Evolutionary conservation across 2,888 invertebrate species (phyloP).

Genomic region (Adelognathus sp.): DNA sequence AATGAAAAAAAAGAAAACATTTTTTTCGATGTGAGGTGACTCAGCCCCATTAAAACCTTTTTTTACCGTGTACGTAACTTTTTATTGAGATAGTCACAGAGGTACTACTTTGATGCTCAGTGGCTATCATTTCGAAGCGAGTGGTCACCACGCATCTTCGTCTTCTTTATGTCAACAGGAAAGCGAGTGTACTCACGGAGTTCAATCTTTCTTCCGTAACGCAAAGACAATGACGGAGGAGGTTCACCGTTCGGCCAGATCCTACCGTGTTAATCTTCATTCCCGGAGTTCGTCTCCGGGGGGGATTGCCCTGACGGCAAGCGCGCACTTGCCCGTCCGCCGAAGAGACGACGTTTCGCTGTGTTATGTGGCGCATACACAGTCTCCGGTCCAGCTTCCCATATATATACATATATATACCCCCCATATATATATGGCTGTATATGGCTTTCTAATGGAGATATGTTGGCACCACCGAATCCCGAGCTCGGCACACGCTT

Average conservation of each 20-base stretch:
- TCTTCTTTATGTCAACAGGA: not conserved
- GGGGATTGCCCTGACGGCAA: constrained; percentile 54
- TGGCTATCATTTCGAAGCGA: not conserved
- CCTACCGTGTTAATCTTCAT: constrained; percentile 76
- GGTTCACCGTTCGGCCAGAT: constrained; percentile 62
- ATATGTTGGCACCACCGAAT: constrained; percentile 65
- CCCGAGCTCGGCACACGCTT: constrained; percentile 49
- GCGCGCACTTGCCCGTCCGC: constrained; percentile 20
- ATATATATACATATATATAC: constrained; percentile 11
- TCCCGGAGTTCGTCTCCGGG: constrained; percentile 70
- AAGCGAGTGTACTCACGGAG: not conserved
- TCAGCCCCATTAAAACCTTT: too few relatives aligned
- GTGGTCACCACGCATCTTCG: constrained; percentile 17
- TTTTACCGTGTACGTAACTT: too few relatives aligned
- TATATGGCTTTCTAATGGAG: constrained; percentile 66
- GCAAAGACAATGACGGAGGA: constrained; percentile 76
- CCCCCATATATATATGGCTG: not conserved
- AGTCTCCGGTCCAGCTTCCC: not conserved
- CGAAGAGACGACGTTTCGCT: constrained; percentile 45
- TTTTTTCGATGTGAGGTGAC: too few relatives aligned
- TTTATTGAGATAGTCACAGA: too few relatives aligned
- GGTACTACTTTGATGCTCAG: not conserved
- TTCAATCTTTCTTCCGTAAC: constrained; percentile 72
- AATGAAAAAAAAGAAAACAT: too few relatives aligned
- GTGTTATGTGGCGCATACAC: constrained; percentile 7